A percentile compares a stretch with the other conserved stretches of the same genome.
phyloP scores from a whole-genome alignment of 2,888 invertebrate genomes.

The Aleiodes alternator region DNA sequence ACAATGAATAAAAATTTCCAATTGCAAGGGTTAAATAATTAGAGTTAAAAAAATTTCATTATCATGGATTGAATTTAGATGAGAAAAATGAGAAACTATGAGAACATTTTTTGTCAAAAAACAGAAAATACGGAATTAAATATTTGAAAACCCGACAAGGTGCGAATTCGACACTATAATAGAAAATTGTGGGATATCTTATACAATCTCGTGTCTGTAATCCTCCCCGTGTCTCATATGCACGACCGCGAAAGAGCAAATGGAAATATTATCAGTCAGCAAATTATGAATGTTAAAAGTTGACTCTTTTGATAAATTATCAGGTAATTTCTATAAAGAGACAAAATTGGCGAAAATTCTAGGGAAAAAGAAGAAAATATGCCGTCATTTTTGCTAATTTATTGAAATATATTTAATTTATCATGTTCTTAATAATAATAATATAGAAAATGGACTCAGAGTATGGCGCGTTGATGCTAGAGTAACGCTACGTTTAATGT shows the following conservation, averaged over 20 bases:
- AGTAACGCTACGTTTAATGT: slow-evolving; percentile 23
- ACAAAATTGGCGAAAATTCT: not conserved
- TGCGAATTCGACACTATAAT: not conserved
- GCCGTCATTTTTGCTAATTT: too few relatives aligned
- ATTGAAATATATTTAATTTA: too few relatives aligned
- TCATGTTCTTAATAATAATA: too few relatives aligned
- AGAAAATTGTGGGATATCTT: not conserved
- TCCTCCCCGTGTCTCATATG: too few relatives aligned
- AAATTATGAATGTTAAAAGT: not conserved
- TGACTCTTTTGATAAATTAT: not conserved
- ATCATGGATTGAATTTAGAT: too few relatives aligned
- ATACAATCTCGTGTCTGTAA: too few relatives aligned
- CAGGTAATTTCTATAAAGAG: not conserved
- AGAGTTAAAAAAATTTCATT: too few relatives aligned
- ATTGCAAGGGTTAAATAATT: too few relatives aligned
- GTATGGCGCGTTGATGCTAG: too few relatives aligned
- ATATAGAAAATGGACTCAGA: not conserved
- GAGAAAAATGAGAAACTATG: too few relatives aligned
- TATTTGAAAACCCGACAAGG: not conserved
- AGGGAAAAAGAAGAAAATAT: not conserved
- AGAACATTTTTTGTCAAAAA: too few relatives aligned
- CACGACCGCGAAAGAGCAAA: not conserved
- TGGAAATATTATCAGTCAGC: not conserved
- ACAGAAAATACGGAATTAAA: not conserved
- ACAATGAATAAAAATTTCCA: too few relatives aligned